These are phyloP conservation scores for Tanaodytes sp. DNA, from an alignment of 2,888 invertebrate species.

Conservation along the genomic window DNA sequence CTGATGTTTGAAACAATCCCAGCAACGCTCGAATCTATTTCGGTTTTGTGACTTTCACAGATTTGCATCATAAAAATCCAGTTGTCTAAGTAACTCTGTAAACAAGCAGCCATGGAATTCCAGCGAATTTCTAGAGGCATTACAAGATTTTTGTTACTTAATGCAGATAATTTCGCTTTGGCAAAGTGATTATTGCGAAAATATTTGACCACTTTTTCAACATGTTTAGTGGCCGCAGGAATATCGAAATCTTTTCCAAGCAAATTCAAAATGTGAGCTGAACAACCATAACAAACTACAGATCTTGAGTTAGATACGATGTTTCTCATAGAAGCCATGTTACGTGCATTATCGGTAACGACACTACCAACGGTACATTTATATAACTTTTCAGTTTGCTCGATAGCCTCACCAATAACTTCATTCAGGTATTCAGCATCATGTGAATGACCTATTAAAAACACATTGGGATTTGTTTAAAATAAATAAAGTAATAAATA, in stretches of 20 bases:
- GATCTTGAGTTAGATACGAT: neutral
- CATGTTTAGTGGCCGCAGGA: conserved; percentile 5
- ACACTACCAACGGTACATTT: conserved; percentile 10
- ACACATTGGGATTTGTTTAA: too few relatives aligned
- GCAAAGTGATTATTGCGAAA: conserved; percentile 21
- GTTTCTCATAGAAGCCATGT: conserved; percentile 2
- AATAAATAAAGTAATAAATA: neutral
- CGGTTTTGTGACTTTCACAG: neutral
- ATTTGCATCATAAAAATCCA: neutral
- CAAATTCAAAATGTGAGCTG: conserved; percentile 14
- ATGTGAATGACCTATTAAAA: conserved; percentile 2
- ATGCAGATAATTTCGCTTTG: conserved; percentile 2
- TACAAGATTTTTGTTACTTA: conserved; percentile 1
- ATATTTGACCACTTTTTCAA: conserved; percentile 11
- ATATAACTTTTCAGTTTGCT: conserved; percentile 4
- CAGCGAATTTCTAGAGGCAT: neutral
- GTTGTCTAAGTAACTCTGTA: neutral
- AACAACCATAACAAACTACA: conserved; percentile 4
- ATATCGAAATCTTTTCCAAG: conserved; percentile 16
- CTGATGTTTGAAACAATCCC: neutral
- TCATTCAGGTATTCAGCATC: neutral
- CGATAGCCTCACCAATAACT: conserved; percentile 1
- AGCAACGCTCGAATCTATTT: neutral
- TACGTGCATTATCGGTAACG: conserved; percentile 11
- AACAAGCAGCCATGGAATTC: conserved; percentile 1